phyloP scores from a whole-genome alignment of 2,797 vertebrate species.

The Synaphobranchus kaupii region DNA sequence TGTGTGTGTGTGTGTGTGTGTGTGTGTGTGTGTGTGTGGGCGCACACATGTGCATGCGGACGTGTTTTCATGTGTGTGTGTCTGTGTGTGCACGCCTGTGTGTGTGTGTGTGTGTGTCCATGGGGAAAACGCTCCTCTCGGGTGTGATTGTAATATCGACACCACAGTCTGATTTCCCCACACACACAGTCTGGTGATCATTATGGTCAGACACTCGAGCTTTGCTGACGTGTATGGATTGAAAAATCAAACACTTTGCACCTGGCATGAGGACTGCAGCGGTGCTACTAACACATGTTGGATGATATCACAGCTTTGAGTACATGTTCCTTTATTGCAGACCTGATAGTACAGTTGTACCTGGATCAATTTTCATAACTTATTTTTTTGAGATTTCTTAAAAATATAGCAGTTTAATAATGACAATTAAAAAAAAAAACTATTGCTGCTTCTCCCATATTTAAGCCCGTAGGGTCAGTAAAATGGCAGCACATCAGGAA shows the following conservation, averaged over 20 bases:
- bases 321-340: no score
- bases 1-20: slow-evolving; percentile 31
- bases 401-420: background rate
- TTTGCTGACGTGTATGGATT: background rate
- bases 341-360: no score
- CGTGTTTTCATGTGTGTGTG: background rate
- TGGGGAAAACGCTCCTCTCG: slow-evolving; percentile 42
- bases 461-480: background rate
- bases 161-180: slow-evolving; percentile 44
- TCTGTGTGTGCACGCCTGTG: background rate
- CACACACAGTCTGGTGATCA: slow-evolving; percentile 33
- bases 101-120: background rate
- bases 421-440: no score
- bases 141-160: slow-evolving; percentile 65
- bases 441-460: background rate
- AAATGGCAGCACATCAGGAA: background rate
- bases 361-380: background rate
- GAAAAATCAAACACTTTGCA: background rate
- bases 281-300: background rate
- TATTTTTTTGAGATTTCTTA: background rate
- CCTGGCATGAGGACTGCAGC: background rate
- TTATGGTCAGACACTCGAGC: background rate
- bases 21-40: slow-evolving; percentile 31
- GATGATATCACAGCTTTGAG: background rate
- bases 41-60: slow-evolving; percentile 13